Base-by-base conservation (phyloP, 1,140 invertebrate genomes). In the Cherax quadricarinatus region DNA sequence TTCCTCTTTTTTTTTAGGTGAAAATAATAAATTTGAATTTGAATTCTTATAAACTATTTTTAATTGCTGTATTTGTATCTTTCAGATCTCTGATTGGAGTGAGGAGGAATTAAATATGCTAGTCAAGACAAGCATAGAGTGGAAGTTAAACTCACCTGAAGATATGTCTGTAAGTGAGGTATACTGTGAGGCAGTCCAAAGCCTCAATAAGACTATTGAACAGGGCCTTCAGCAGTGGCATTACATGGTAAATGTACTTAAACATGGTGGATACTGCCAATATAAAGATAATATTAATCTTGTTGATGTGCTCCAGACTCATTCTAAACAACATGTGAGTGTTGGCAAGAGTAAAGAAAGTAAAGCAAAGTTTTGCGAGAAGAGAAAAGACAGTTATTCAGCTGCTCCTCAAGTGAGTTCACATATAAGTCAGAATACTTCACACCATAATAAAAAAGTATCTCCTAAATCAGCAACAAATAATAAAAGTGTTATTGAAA, bases 81-180 rank as follows among this genome's bases (percentile, higher is more conserved):
- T 14, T n/a, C 70, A 86, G 85, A 57, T 86, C 7, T 62, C 48
- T 70, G 70, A 86, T 30, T 86, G 85, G 85, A 70, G 60, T 70
- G 30, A 73, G 14, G 85, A 75, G 51, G 85, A 86, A 78, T 57
- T 86, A 18, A 24, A 86, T 70, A 86, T 86, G n/a, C 70, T 86
- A 51, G 49, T 75, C 14, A 70, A 86, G 14, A 51, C 41, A 51
- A n/a, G 21, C 21, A 48, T 78, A 12, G n/a, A 70, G 21, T 73
- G 49, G 66, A 16, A 73, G n/a, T n/a, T 75, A 51, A n/a, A 86
- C 12, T 51, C 70, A 12, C 24, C 62, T n/a, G 6, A 70, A 48
- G 62, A 86, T n/a, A 75, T 30, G n/a, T 75, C 18, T 86, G 18
- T 75, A n/a, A 21, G 24, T 75, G 24, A 75, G 24, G 70, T 30